Evolutionary conservation across 92 coral and sea anemone genomes (phyloP), one percentile per base, ranked within the genome.

Genomic region (Phenganax subtilis): DNA sequence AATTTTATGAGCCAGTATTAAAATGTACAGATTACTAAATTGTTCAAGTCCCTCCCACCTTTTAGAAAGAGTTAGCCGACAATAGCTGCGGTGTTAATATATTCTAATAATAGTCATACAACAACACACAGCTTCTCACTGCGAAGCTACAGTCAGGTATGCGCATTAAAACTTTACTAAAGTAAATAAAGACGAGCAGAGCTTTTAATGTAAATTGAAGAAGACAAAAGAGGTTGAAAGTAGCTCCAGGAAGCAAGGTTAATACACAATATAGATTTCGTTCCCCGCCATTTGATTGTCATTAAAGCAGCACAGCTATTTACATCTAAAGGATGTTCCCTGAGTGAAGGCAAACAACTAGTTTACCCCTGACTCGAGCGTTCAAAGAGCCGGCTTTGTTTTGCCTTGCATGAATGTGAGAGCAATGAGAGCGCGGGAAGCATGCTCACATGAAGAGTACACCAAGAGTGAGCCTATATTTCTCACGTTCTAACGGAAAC

Each of bases 151-250:
- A 44, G 27, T 51, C 51, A 60, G 83, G 83, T 10, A 79, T 79
- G 83, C 83, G 65, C 72, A 7, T 79, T 79, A 79, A 63, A 65
- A 64, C 74, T 61, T 79, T 54, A 37, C 61, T 60, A 75, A 73
- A 79, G 83, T 54, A 79, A 79, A 79, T 79, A 79, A 63, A 79
- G 83, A 79, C 82, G 27, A n/a, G 73, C 82, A 61, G 73, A 30
- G 77, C 82, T 63, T 79, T 79, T 79, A 65, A 79, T 51, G 29
- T 63, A 64, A 79, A 79, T 63, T 63, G 83, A 79, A 79, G 51
- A 51, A 63, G 83, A 79, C 83, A 79, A 79, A 79, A 64, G 83
- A 16, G 15, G 53, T 68, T 79, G 65, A 79, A 64, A 79, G 73
- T 64, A 68, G 11, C 83, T 55, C 63, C 83, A 62, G 83, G 83